Evolutionary conservation across 2,113 vertebrate species (phyloP).

Genomic region (Patagioenas fasciata): DNA sequence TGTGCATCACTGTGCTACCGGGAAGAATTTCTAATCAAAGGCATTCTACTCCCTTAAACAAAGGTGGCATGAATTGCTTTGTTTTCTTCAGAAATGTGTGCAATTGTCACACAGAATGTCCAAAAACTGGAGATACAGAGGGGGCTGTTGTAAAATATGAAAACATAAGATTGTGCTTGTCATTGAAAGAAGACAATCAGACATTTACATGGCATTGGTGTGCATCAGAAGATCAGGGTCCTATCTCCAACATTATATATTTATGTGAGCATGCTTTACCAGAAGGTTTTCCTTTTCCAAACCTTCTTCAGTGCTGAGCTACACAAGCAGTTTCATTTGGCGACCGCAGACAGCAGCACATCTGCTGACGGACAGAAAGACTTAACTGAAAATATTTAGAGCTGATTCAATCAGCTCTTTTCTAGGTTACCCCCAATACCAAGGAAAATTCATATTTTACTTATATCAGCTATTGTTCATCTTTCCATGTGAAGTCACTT

Average conservation of each 20-base stretch:
- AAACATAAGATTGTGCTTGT: conserved; percentile 63
- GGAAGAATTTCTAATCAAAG: background rate
- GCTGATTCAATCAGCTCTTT: background rate
- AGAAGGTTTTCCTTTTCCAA: background rate
- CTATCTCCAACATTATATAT: background rate
- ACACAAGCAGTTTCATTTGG: background rate
- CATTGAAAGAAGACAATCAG: conserved; percentile 62
- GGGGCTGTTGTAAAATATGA: conserved; percentile 77
- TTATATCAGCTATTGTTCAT: background rate
- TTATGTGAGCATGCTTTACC: background rate
- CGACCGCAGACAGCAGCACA: background rate
- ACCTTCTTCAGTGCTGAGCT: background rate
- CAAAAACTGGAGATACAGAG: conserved; percentile 79
- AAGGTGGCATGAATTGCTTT: background rate
- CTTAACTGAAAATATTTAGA: background rate
- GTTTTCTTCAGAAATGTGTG: conserved; percentile 39
- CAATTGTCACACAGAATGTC: conserved; percentile 81
- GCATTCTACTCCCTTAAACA: background rate
- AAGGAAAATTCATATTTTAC: background rate
- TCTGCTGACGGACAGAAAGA: background rate
- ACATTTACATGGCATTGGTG: background rate
- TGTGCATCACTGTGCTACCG: background rate
- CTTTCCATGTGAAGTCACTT: background rate
- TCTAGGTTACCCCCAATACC: background rate
- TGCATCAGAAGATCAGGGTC: background rate